Percentiles rank a stretch among this genome's conserved stretches.
Evolutionary conservation across 2,888 invertebrate genomes (phyloP).

Genomic region (Pammene fasciana): DNA sequence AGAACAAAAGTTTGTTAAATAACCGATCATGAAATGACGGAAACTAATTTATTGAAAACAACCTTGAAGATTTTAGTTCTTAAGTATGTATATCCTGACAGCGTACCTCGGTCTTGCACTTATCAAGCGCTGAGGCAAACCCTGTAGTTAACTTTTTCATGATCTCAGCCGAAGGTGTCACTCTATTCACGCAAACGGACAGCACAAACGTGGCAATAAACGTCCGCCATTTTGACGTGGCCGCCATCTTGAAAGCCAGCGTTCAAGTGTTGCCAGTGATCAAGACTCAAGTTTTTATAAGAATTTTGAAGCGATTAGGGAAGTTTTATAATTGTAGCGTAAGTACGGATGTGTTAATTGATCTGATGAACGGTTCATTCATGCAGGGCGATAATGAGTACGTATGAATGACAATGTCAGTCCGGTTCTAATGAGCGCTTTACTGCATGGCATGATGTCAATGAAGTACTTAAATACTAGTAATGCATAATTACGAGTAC

Average conservation of each 20-base stretch:
- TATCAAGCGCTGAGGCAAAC: conserved; percentile 59
- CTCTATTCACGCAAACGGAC: conserved; percentile 41
- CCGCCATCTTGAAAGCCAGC: conserved; percentile 51
- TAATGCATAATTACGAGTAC: neutral
- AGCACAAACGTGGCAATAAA: conserved; percentile 43
- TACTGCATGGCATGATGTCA: neutral
- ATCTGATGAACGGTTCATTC: conserved; percentile 7
- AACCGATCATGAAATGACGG: too few relatives aligned
- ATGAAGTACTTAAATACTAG: neutral
- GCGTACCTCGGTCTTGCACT: conserved; percentile 70
- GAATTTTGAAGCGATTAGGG: conserved; percentile 13
- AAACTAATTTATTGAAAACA: too few relatives aligned
- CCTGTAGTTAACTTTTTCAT: conserved; percentile 63
- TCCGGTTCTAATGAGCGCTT: neutral
- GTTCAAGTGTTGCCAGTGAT: conserved; percentile 14
- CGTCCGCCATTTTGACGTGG: conserved; percentile 52
- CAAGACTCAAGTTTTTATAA: conserved; percentile 9
- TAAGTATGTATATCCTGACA: neutral
- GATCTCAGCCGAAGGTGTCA: conserved; percentile 60
- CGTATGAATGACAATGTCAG: neutral
- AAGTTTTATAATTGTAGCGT: conserved; percentile 23
- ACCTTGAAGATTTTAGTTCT: too few relatives aligned
- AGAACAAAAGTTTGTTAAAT: too few relatives aligned
- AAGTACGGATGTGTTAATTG: conserved; percentile 33
- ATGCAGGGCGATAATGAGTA: conserved; percentile 12